Conservation (phyloP, 2,113 vertebrate genomes). For the Lepisosteus osseus region DNA sequence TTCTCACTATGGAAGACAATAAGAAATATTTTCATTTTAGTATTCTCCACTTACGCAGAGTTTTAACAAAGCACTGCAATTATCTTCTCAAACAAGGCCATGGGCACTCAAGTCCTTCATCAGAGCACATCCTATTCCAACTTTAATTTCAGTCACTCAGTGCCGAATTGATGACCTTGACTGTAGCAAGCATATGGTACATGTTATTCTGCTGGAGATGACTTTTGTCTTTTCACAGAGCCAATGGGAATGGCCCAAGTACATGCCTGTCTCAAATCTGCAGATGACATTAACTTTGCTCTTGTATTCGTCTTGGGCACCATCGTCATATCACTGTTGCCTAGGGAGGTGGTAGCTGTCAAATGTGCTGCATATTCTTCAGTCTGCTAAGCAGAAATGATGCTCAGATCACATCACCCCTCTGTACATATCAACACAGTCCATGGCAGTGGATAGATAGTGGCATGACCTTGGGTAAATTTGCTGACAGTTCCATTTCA, state of each 20-base stretch:
- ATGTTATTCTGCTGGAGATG: conserved; percentile 7
- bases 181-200: conserved; percentile 23
- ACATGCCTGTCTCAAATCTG: neutral
- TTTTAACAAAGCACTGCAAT: neutral
- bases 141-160: conserved; percentile 4
- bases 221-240: conserved; percentile 14
- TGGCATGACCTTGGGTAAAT: neutral
- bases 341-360: neutral
- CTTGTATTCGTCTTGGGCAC: neutral
- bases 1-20: neutral
- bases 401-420: neutral
- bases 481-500: neutral
- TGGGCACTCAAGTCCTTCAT: neutral
- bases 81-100: neutral
- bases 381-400: neutral
- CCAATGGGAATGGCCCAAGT: neutral
- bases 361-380: neutral
- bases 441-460: neutral
- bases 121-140: neutral
- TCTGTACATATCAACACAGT: too few relatives aligned
- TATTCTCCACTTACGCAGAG: neutral
- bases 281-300: neutral
- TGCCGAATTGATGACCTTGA: neutral
- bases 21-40: neutral
- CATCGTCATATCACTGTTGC: neutral